Conservation (phyloP, 2,113 vertebrate species). For the Gymnogyps californianus region DNA sequence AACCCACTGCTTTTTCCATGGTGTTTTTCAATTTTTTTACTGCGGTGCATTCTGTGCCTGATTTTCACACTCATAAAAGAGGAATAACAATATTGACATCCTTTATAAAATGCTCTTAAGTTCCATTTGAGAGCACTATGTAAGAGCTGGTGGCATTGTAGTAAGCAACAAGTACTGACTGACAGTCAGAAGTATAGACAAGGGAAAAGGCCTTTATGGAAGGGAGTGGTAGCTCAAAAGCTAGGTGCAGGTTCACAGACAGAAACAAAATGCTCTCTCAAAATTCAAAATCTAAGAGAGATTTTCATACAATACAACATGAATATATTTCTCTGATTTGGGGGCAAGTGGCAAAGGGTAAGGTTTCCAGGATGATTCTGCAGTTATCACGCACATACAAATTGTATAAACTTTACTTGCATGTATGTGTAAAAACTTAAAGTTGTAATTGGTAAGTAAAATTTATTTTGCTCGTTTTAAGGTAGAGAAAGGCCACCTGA, state of each 20-base stretch:
- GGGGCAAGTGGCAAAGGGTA: accelerated
- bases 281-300: neutral
- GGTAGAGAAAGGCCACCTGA: neutral
- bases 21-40: neutral
- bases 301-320: neutral
- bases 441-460: neutral
- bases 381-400: neutral
- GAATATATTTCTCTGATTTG: neutral
- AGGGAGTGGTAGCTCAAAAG: neutral
- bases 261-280: neutral
- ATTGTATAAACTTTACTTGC: neutral
- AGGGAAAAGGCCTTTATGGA: neutral
- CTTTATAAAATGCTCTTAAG: neutral
- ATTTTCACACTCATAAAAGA: conserved; percentile 10
- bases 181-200: neutral
- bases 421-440: neutral
- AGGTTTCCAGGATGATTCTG: neutral
- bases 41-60: neutral
- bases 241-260: neutral
- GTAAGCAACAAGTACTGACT: neutral
- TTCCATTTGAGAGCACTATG: neutral
- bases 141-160: neutral
- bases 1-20: neutral
- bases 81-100: neutral
- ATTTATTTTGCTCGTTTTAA: neutral